Conservation (phyloP, 2,113 vertebrate species). For the Oxyura jamaicensis region DNA sequence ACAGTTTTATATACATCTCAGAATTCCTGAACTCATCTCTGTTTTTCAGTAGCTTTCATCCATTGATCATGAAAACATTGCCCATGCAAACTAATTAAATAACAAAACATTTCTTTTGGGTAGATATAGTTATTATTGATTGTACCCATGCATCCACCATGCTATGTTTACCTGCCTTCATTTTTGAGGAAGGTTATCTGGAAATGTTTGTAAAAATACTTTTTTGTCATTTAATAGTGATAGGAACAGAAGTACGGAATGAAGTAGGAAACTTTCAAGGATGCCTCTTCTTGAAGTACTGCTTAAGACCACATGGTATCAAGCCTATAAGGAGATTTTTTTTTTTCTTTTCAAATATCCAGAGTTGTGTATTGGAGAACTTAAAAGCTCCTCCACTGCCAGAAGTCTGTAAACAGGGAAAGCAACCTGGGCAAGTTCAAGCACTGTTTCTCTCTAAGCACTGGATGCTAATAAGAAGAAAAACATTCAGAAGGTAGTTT, state of each 20-base stretch:
- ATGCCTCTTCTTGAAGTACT: background rate
- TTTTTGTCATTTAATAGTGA: background rate
- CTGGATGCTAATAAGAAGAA: background rate
- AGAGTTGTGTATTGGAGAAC: background rate
- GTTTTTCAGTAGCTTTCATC: background rate
- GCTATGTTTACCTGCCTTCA: background rate
- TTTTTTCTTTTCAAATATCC: background rate
- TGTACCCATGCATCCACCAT: background rate
- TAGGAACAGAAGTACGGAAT: background rate
- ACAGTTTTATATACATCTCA: background rate
- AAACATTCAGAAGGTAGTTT: background rate
- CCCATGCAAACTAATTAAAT: background rate
- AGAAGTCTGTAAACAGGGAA: background rate
- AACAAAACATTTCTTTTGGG: background rate
- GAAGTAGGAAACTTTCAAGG: background rate
- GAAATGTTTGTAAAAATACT: background rate
- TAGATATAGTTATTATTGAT: background rate
- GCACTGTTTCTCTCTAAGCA: background rate
- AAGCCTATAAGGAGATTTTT: background rate
- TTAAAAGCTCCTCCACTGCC: background rate
- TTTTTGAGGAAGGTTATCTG: background rate
- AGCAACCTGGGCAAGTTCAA: background rate
- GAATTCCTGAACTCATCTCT: background rate
- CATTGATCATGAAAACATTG: background rate
- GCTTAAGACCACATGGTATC: background rate